Percentiles rank a stretch among this genome's conserved stretches.
Conservation (phyloP, 2,797 vertebrate species). For the Premnoplex brunnescens region DNA sequence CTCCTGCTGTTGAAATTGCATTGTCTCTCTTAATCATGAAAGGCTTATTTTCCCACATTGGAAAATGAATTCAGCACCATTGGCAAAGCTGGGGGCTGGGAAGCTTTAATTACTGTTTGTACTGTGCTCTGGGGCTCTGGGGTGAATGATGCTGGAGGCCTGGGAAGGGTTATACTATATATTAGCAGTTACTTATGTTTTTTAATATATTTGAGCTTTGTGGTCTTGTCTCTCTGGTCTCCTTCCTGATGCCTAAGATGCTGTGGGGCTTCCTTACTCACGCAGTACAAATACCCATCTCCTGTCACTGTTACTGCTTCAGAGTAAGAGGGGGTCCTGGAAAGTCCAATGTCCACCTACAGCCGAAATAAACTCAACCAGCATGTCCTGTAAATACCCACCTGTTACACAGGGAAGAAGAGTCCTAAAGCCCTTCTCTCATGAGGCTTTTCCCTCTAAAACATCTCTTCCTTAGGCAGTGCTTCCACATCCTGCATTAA, state of each 20-base stretch:
- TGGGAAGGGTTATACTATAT: neutral
- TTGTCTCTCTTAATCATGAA: neutral
- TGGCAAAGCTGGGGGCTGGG: neutral
- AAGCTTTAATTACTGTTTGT: constrained; percentile 37
- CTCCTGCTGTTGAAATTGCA: neutral
- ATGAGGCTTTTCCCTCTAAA: neutral
- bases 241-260: neutral
- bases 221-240: neutral
- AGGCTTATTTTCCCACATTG: constrained; percentile 33
- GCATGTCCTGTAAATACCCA: neutral
- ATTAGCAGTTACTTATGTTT: neutral
- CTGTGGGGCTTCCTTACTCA: neutral
- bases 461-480: neutral
- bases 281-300: neutral
- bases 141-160: neutral
- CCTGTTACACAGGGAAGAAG: neutral
- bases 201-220: neutral
- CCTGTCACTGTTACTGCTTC: neutral
- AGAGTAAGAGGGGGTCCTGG: neutral
- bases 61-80: neutral
- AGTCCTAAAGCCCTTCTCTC: neutral
- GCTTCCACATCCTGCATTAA: neutral
- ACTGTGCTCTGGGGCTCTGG: neutral
- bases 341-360: neutral
- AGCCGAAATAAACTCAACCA: neutral